Percentiles rank a stretch among this genome's conserved stretches.
Conservation (phyloP, 2,797 vertebrate species). For the Bovichtus variegatus region DNA sequence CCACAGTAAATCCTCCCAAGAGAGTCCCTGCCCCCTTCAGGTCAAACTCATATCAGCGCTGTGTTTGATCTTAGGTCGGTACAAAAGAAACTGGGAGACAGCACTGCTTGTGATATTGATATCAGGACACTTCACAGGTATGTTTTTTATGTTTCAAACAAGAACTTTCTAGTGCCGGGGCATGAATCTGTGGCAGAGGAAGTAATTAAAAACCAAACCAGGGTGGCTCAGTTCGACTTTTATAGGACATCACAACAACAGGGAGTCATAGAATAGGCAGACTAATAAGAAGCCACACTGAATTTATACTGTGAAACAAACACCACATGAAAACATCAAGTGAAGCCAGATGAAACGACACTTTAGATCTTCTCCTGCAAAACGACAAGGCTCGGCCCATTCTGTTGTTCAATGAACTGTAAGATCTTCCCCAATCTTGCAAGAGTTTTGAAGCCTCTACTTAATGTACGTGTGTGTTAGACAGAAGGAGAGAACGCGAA, state of each 20-base stretch:
- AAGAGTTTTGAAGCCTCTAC: conserved; percentile 1
- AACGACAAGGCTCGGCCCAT: conserved; percentile 1
- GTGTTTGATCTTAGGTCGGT: conserved; percentile 58
- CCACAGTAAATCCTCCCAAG: conserved; percentile 58
- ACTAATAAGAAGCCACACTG: conserved; percentile 16
- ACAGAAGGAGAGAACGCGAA: conserved; percentile 26
- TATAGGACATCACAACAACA: conserved; percentile 14
- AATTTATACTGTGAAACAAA: conserved; percentile 34
- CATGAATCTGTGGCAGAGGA: conserved; percentile 20
- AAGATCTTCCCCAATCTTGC: conserved; percentile 25
- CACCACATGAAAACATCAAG: conserved; percentile 25
- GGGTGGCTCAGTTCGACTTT: conserved; percentile 14
- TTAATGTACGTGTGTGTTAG: conserved; percentile 12
- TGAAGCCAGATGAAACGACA: conserved; percentile 19
- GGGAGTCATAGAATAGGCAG: conserved; percentile 11
- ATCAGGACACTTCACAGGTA: conserved; percentile 1
- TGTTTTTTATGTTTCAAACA: conserved; percentile 1
- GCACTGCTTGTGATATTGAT: conserved; percentile 7
- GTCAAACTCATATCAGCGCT: conserved; percentile 68
- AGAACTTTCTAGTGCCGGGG: neutral
- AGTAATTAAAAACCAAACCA: conserved; percentile 42
- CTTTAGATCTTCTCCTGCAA: conserved; percentile 14
- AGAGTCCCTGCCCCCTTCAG: conserved; percentile 51
- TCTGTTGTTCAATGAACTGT: conserved; percentile 7
- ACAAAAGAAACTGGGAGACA: conserved; percentile 32